Conservation (phyloP, 2,888 invertebrate genomes). For the Chrysodeixis includens region DNA sequence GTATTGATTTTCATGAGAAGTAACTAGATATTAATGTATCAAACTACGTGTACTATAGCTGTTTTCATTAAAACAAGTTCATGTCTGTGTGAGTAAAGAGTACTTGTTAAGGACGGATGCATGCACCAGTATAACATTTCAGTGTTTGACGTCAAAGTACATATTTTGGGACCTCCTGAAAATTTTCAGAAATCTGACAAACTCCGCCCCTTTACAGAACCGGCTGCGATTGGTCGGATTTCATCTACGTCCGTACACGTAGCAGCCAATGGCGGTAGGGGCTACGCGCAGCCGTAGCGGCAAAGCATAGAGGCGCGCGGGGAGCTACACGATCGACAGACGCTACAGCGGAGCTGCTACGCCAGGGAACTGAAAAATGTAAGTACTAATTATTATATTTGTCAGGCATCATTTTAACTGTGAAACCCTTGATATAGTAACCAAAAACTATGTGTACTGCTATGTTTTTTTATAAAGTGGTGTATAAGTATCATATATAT, state of each 20-base stretch:
- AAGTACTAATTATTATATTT: constrained; percentile 67
- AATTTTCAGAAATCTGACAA: constrained; percentile 86
- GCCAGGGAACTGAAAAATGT: constrained; percentile 85
- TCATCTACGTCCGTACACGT: constrained; percentile 75
- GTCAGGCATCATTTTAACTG: constrained; percentile 22
- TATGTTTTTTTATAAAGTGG: constrained; percentile 11
- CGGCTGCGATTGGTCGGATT: constrained; percentile 76
- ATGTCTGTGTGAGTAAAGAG: constrained; percentile 18
- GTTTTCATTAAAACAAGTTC: constrained; percentile 10
- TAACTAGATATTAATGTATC: constrained; percentile 1
- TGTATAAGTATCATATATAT: constrained; percentile 42
- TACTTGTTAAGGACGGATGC: constrained; percentile 17
- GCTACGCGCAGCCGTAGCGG: constrained; percentile 86
- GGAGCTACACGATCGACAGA: constrained; percentile 85
- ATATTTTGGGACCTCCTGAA: constrained; percentile 80
- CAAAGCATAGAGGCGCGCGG: constrained; percentile 78
- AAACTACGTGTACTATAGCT: constrained; percentile 15
- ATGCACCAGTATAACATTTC: constrained; percentile 59
- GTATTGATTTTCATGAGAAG: constrained; percentile 28
- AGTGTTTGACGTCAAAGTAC: constrained; percentile 69
- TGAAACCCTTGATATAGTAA: constrained; percentile 15
- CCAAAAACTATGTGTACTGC: constrained; percentile 17
- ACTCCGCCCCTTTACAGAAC: constrained; percentile 83
- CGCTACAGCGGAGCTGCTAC: constrained; percentile 83
- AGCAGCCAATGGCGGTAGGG: constrained; percentile 78